These are phyloP conservation scores for Cardinalis cardinalis DNA, from an alignment of 2,113 vertebrate species.

Conservation along the genomic window DNA sequence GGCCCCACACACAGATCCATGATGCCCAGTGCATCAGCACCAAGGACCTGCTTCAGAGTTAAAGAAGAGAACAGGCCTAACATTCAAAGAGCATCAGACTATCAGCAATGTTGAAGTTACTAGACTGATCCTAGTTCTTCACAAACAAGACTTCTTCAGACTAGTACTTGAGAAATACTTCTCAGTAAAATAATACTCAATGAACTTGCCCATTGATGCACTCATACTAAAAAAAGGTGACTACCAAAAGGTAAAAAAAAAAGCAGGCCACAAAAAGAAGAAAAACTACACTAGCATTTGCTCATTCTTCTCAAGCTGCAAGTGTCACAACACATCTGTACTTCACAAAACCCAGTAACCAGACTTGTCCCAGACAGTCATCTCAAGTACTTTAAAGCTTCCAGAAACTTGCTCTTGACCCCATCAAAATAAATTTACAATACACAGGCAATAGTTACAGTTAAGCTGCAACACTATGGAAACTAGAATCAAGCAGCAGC, in stretches of 20 bases:
- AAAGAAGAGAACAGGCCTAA: not conserved
- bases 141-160: not conserved
- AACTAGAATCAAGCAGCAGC: not conserved
- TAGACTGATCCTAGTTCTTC: not conserved
- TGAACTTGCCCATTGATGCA: fast-evolving
- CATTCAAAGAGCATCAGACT: not conserved
- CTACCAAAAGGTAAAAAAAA: not conserved
- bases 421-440: not conserved
- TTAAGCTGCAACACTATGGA: not conserved
- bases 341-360: not conserved
- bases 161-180: not conserved
- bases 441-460: not conserved
- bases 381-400: not conserved
- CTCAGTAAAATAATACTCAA: not conserved
- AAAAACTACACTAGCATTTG: not conserved
- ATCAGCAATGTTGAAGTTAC: not conserved
- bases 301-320: not conserved
- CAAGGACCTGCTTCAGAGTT: not conserved
- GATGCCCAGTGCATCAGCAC: not conserved
- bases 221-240: not conserved
- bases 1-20: not conserved
- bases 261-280: not conserved
- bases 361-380: not conserved
- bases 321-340: not conserved
- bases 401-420: not conserved